Evolutionary conservation across 2,888 invertebrate genomes (phyloP), one percentile per base, ranked within the genome.

Genomic region (Tipula unca): DNA sequence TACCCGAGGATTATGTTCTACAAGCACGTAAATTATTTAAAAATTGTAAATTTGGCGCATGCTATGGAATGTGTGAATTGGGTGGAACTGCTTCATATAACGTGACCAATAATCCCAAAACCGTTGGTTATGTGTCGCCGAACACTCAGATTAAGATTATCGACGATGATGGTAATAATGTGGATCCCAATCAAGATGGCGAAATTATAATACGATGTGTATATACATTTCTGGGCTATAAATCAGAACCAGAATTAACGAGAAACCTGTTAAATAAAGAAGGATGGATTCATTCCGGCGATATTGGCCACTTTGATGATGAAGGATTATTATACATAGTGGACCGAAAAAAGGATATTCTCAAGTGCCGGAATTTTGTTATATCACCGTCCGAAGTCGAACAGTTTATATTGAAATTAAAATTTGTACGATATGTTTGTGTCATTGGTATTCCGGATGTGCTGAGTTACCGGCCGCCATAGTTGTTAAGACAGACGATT

Each of bases 221-320:
- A 4, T 13, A 29, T 10, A 29, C 29, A 36, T 85, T 85, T 29
- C 10, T 82, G 29, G 86, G 36, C 17, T 86, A 86, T 84, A 84
- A 84, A 25, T 48, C 29, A 8, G 84, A 86, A 4, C 84, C 84
- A 32, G 86, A 86, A 54, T 35, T 32, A 14, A 86, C 86, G 20
- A 82, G 32, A 42, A 4, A 42, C 4, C 14, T 42, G 14, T 42
- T 42, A 14, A 42, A 42, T 91, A n/a, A 42, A 42, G 42, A 42
- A 3, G 42, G 42, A 0, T 42, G 90, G 90, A 89, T 89, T 25
- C 89, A 89, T 39, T 89, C 90, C 25, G 91, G 90, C 1, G 91
- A 91, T 87, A 87, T 90, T 87, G 91, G 91, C 20, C 89, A 89
- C 86, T 89, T 91, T 85, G 91, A 91, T 86, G 87, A 89, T 54